Evolutionary conservation across 2,113 vertebrate species (phyloP).

Genomic region (Nanger granti): DNA sequence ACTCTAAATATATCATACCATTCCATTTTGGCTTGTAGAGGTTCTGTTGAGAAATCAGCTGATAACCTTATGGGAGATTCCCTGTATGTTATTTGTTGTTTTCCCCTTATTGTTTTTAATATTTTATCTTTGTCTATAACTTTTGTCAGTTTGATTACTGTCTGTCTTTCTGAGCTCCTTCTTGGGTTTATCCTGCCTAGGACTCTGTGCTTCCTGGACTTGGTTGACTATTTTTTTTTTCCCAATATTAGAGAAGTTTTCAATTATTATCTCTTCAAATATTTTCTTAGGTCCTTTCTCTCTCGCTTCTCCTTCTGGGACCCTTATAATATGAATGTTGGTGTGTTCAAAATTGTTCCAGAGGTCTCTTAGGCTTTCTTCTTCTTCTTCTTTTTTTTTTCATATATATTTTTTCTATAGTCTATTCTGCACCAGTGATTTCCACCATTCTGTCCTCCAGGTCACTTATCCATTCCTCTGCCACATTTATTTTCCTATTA

Average conservation of each 20-base stretch:
- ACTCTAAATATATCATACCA: background rate
- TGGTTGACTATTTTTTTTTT: background rate
- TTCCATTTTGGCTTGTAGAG: background rate
- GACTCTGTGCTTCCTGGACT: background rate
- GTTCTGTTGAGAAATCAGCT: background rate
- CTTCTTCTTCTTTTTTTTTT: background rate
- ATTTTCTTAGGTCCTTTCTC: background rate
- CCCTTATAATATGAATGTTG: background rate
- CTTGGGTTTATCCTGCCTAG: background rate
- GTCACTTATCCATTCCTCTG: background rate
- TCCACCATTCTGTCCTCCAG: background rate
- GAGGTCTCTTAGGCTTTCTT: background rate
- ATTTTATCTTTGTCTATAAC: background rate
- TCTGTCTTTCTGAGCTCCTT: background rate
- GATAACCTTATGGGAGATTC: background rate
- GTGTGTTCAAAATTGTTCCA: background rate
- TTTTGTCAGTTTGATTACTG: background rate
- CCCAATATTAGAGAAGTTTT: background rate
- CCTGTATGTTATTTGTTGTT: background rate
- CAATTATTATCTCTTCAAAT: background rate
- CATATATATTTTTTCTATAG: background rate
- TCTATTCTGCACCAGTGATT: background rate
- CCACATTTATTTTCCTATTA: background rate
- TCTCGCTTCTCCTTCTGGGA: background rate
- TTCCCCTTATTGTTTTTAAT: background rate